Base-by-base conservation (phyloP, 2,888 invertebrate genomes). In the Drosophila kuntzei region DNA sequence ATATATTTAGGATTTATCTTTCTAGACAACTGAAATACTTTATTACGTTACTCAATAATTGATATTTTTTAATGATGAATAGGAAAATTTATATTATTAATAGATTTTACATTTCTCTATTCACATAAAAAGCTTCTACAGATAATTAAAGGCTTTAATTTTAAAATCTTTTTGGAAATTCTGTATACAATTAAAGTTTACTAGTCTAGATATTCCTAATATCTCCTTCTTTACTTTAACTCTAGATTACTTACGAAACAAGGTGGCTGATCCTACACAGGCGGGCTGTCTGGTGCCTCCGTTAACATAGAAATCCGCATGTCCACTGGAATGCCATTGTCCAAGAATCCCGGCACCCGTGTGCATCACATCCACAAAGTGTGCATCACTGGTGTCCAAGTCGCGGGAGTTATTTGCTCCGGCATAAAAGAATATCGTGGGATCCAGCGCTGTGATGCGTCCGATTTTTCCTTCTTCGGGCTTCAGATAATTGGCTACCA, bases 241-340 rank as follows among this genome's bases (percentile, higher is more conserved):
- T 9, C 11, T 14, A 3, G 4, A 5, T 12, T 14, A 87, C 95
- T 95, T 94, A 97, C 97, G 95, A 87, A 97, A 96, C 49, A 97
- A 93, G 0, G 96, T 96, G 68, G 96, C 94, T 62, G 96, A 96
- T 2, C 96, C 95, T 3, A 95, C 95, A 90, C 97, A 97, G 67
- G 97, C 97, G 0, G 97, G 97, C 85, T 97, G 97, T 88, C 97
- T 96, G 32, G 97, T 96, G 22, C 97, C 92, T 0, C 97, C 97
- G 87, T 97, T 97, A 50, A 97, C 96, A 91, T 97, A 97, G 91
- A 97, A 97, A 91, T 97, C 97, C 0, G 96, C 97, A 90, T 97
- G 97, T 0, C 97, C 97, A 74, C 95, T 97, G 0, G 97, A 96
- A 3, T 97, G 97, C 97, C 97, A 97, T 89, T 97, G 97, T 0